These are phyloP conservation scores for Bombylius discolor DNA, from an alignment of 2,888 invertebrate genomes.

Conservation along the genomic window DNA sequence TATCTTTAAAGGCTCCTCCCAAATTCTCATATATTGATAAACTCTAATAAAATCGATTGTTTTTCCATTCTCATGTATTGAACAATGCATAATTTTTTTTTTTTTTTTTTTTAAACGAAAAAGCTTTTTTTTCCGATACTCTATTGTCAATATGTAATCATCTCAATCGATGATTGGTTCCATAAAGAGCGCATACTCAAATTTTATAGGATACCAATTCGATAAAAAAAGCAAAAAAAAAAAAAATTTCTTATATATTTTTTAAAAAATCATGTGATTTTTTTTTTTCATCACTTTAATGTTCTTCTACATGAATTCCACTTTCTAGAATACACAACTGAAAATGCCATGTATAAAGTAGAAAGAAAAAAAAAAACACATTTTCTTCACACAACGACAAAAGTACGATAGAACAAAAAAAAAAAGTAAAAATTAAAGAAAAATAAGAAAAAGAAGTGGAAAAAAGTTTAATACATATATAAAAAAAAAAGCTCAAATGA, in stretches of 20 bases:
- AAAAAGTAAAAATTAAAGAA: slow-evolving; percentile 1
- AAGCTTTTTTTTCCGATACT: background rate
- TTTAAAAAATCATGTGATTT: no score
- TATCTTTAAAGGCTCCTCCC: slow-evolving; percentile 1
- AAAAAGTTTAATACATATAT: background rate
- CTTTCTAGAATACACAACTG: no score
- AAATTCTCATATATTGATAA: slow-evolving; percentile 1
- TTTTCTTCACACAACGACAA: no score
- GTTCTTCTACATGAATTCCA: no score
- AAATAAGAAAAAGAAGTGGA: background rate
- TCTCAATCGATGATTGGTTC: slow-evolving; percentile 7
- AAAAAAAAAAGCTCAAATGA: background rate
- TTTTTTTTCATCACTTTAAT: no score
- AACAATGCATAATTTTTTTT: background rate
- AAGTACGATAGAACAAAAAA: background rate
- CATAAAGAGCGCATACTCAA: slow-evolving; percentile 3
- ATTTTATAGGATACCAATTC: background rate
- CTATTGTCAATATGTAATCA: background rate
- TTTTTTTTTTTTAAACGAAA: background rate
- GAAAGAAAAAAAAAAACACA: no score
- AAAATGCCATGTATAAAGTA: no score
- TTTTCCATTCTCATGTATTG: background rate
- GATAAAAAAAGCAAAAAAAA: background rate
- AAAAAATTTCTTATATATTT: no score
- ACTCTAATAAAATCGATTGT: slow-evolving; percentile 7